Conservation (phyloP, 2,113 vertebrate species). For the Gila orcuttii region DNA sequence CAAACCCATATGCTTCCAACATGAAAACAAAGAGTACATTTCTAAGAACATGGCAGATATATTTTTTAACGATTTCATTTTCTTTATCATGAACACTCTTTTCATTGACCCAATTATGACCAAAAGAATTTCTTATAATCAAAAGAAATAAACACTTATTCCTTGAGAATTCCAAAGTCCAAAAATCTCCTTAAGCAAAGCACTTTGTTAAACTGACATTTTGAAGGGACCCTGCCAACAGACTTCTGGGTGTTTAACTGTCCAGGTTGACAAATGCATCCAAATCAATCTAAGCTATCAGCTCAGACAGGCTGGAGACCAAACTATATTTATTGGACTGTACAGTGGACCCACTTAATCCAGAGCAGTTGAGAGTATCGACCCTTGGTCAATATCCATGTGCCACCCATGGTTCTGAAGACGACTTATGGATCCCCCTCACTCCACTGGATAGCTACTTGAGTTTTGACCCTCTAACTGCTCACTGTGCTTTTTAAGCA, state of each 20-base stretch:
- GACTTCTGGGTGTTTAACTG: constrained; percentile 47
- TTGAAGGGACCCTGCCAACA: constrained; percentile 6
- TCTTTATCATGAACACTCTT: neutral
- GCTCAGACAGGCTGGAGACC: constrained; percentile 64
- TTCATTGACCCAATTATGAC: neutral
- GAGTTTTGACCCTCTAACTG: constrained; percentile 62
- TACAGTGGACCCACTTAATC: constrained; percentile 67
- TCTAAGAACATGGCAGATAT: neutral
- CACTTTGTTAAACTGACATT: neutral
- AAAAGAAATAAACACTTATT: neutral
- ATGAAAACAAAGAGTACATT: neutral
- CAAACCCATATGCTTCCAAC: neutral
- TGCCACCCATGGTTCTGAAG: constrained; percentile 57
- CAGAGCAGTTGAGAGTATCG: constrained; percentile 68
- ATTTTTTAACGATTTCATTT: neutral
- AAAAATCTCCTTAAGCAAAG: constrained; percentile 11
- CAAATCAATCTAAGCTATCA: constrained; percentile 69
- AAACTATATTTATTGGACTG: constrained; percentile 68
- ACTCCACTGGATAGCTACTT: constrained; percentile 59
- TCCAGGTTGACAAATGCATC: constrained; percentile 65
- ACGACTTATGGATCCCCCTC: constrained; percentile 48
- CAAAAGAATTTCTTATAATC: no score
- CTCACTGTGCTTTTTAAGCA: constrained; percentile 30
- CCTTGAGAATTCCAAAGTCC: neutral
- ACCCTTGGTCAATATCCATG: constrained; percentile 66